A percentile compares a stretch with the other conserved stretches of the same genome.
phyloP scores from a whole-genome alignment of 2,797 vertebrate species.

The Channallabes apus region DNA sequence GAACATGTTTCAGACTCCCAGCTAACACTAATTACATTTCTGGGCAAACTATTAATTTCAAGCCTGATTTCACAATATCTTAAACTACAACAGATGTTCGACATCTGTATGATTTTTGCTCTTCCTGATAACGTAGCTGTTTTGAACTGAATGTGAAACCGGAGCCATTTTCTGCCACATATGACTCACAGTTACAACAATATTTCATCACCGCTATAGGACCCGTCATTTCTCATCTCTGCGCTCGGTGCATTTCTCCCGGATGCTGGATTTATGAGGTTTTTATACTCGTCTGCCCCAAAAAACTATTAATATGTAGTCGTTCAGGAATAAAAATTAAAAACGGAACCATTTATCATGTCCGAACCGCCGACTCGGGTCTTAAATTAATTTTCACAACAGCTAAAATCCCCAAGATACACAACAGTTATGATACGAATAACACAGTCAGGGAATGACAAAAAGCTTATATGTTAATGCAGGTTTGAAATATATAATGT shows the following conservation, averaged over 20 bases:
- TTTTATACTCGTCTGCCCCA: not conserved
- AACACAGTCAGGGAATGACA: not conserved
- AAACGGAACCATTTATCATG: not conserved
- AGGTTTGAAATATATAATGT: not conserved
- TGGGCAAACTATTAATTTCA: not conserved
- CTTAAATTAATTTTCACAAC: not conserved
- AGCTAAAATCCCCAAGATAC: not conserved
- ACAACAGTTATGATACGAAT: not conserved
- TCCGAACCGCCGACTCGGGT: not conserved
- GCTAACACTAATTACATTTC: not conserved
- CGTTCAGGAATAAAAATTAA: conserved; percentile 3
- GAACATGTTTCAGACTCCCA: not conserved
- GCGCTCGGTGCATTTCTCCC: not conserved
- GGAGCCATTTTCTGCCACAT: not conserved
- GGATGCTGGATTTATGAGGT: not conserved
- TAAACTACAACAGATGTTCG: conserved; percentile 8
- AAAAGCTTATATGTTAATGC: not conserved
- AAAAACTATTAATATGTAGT: not conserved
- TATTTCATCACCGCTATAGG: conserved; percentile 8
- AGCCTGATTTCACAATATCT: not conserved
- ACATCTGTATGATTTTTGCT: not conserved
- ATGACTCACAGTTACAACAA: conserved; percentile 2
- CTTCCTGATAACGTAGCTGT: not conserved
- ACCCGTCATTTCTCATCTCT: not conserved
- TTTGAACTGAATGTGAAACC: not conserved